Evolutionary conservation across 2,113 vertebrate species (phyloP), one percentile per base, ranked within the genome.

Genomic region (Opisthocomus hoazin): DNA sequence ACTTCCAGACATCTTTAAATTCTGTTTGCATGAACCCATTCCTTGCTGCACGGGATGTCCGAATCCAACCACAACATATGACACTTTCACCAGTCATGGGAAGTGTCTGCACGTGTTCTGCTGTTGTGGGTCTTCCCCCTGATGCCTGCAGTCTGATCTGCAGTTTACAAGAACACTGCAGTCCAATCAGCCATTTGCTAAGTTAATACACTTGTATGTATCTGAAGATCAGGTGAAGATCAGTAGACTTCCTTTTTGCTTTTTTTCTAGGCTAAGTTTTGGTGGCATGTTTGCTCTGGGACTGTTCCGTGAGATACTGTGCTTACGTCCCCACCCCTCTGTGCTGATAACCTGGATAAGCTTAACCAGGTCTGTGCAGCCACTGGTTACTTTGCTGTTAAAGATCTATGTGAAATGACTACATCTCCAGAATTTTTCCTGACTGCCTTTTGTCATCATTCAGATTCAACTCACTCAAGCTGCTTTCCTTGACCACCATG

Each of bases 271-370:
- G 37, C 60, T 78, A 65, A 80, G 16, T 61, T 91, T 61, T 37
- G 39, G 26, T 29, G 41, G 24, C 27, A 9, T 37, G 21, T 78
- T 81, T 74, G 50, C 65, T 74, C 16, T 58, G 70, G 23, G 30
- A 36, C 34, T 46, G 11, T 63, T 41, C 18, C 1, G 0, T 36
- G 37, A 70, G 29, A 29, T 12, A n/a, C 7, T 10, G 22, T 24
- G 6, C 1, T 0, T 30, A 21, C 0, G 0, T 36, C 10, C n/a
- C 22, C 46, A 71, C 12, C 4, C 4, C 50, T 63, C 65, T 30
- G 41, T 32, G 16, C 39, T 57, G 81, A 43, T 6, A 34, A 64
- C 8, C 14, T 0, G 0, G 6, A 29, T 15, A 60, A 94, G 1
- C 20, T 34, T 57, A 78, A 58, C 12, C 27, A 30, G 11, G 9